Evolutionary conservation across 1,140 invertebrate species (phyloP).

Genomic region (Mamestra configurata): DNA sequence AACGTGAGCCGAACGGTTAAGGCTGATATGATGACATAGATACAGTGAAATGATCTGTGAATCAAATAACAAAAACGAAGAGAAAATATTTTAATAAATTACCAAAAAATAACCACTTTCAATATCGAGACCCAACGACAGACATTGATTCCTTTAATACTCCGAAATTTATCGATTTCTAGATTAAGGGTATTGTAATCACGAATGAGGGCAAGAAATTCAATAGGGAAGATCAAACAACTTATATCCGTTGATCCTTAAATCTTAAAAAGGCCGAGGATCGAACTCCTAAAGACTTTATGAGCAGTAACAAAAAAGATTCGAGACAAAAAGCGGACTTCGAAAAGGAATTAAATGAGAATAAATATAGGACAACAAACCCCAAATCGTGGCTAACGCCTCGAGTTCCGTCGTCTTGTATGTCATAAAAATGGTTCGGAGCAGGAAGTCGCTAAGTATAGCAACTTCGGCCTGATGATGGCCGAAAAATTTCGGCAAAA

Average conservation of each 20-base stretch:
- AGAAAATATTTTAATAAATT: not conserved
- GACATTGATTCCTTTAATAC: constrained; percentile 2
- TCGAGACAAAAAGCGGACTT: not conserved
- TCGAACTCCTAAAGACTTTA: constrained; percentile 32
- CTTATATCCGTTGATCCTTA: constrained; percentile 17
- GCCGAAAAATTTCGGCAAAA: constrained; percentile 34
- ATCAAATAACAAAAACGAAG: not conserved
- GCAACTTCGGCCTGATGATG: constrained; percentile 37
- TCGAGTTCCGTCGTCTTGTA: constrained; percentile 17
- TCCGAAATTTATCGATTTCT: not conserved
- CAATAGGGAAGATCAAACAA: constrained; percentile 39
- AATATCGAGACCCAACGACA: not conserved
- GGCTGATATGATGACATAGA: not conserved
- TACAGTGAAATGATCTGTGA: not conserved
- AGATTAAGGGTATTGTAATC: constrained; percentile 42
- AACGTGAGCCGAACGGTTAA: no score
- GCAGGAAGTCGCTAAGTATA: constrained; percentile 39
- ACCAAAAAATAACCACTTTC: not conserved
- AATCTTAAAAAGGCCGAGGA: constrained; percentile 14
- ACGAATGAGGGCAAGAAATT: constrained; percentile 29
- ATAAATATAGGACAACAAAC: constrained; percentile 36
- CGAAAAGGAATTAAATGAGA: constrained; percentile 42
- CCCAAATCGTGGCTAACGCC: constrained; percentile 4
- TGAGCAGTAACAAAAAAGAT: constrained; percentile 34
- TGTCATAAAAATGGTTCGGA: constrained; percentile 38